phyloP scores from a whole-genome alignment of 2,113 vertebrate species.

The Otis tarda region DNA sequence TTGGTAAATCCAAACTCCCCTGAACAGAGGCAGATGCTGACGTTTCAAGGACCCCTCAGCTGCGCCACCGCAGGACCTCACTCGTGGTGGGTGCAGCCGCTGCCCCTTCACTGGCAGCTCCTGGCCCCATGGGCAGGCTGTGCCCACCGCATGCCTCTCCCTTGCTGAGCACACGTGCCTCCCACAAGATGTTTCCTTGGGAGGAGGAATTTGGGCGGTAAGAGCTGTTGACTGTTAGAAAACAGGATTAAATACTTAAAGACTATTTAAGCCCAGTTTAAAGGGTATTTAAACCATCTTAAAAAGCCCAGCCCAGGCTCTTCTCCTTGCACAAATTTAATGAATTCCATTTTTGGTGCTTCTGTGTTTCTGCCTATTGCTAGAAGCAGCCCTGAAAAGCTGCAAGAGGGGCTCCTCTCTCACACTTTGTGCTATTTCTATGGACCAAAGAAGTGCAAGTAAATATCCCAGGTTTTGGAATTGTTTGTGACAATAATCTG shows the following conservation, averaged over 20 bases:
- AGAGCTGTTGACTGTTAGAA: neutral
- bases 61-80: neutral
- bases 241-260: neutral
- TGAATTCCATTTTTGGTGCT: neutral
- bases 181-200: fast-evolving
- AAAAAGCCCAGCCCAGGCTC: neutral
- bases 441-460: neutral
- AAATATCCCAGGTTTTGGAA: neutral
- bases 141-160: neutral
- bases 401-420: neutral
- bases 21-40: neutral
- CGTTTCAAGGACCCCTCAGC: neutral
- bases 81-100: fast-evolving
- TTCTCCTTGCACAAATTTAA: neutral
- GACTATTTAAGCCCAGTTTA: neutral
- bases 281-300: neutral
- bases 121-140: fast-evolving
- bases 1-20: neutral
- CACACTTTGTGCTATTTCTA: neutral
- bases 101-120: neutral
- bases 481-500: neutral
- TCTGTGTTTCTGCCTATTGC: neutral
- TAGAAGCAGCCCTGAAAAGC: neutral
- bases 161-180: neutral
- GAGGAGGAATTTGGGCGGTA: neutral